These are phyloP conservation scores for Leucophenga montana DNA, from an alignment of 2,888 invertebrate genomes.

Conservation along the genomic window DNA sequence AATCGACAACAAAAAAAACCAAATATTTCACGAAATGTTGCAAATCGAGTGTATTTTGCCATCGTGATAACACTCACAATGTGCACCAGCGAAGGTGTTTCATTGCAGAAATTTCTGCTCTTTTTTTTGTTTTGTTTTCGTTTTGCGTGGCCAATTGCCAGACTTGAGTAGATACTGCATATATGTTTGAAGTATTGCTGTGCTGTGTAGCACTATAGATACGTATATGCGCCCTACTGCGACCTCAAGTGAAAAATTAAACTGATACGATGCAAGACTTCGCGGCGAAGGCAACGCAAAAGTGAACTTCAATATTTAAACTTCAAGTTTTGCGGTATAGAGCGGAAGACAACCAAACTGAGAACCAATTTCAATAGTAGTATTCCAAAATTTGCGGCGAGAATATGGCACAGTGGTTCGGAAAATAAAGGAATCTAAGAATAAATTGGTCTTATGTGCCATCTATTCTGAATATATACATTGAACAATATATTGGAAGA, in stretches of 20 bases:
- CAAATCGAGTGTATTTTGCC: constrained; percentile 15
- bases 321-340: constrained; percentile 5
- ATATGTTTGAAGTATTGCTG: not conserved
- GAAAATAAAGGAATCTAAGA: not conserved
- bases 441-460: too few species aligned
- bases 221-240: not conserved
- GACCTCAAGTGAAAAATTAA: constrained; percentile 27
- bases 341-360: not conserved
- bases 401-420: not conserved
- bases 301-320: constrained; percentile 17
- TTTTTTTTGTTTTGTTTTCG: too few species aligned
- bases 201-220: not conserved
- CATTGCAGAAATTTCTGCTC: not conserved
- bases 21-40: constrained; percentile 20
- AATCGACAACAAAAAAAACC: not conserved
- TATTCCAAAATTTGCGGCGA: too few species aligned
- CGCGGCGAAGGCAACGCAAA: not conserved
- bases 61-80: constrained; percentile 2
- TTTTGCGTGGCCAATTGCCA: not conserved
- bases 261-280: constrained; percentile 7
- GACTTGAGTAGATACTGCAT: not conserved
- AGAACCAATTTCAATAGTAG: not conserved
- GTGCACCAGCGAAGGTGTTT: not conserved
- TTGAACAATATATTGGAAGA: too few species aligned
- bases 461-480: too few species aligned